These are phyloP conservation scores for Pungitius pungitius DNA, from an alignment of 2,113 vertebrate genomes.

Conservation along the genomic window DNA sequence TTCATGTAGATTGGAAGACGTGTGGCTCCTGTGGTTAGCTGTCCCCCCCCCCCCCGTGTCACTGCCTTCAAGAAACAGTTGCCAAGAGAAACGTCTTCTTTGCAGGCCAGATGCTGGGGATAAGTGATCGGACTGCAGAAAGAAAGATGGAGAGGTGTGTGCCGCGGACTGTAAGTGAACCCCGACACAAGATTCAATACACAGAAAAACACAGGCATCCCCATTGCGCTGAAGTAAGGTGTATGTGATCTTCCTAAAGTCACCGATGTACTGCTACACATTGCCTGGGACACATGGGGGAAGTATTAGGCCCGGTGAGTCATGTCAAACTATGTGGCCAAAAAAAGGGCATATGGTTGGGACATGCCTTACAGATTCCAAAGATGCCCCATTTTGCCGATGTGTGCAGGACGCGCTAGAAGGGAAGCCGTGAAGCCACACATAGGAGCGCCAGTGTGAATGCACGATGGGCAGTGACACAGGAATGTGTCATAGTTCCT, in stretches of 20 bases:
- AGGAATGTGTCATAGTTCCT: constrained; percentile 83
- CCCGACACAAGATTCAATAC: constrained; percentile 31
- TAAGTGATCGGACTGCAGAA: constrained; percentile 65
- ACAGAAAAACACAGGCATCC: constrained; percentile 23
- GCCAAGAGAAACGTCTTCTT: constrained; percentile 80
- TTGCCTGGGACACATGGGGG: constrained; percentile 25
- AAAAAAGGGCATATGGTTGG: constrained; percentile 30
- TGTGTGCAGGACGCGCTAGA: not conserved
- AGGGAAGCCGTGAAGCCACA: constrained; percentile 34
- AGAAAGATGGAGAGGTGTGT: constrained; percentile 63
- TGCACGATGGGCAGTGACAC: constrained; percentile 69
- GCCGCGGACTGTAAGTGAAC: constrained; percentile 47
- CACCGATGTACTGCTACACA: constrained; percentile 19
- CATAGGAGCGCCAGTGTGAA: constrained; percentile 32
- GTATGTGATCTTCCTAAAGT: constrained; percentile 47
- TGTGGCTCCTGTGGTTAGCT: constrained; percentile 79
- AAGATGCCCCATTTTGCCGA: constrained; percentile 40
- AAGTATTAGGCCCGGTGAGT: constrained; percentile 37
- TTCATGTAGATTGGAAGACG: constrained; percentile 71
- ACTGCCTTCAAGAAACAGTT: constrained; percentile 71
- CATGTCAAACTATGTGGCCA: constrained; percentile 40
- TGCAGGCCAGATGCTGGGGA: constrained; percentile 69
- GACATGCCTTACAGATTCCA: constrained; percentile 31
- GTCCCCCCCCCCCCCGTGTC: constrained; percentile 80
- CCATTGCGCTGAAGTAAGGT: constrained; percentile 31